phyloP scores from a whole-genome alignment of 2,888 invertebrate genomes.

The Atethmia centrago region DNA sequence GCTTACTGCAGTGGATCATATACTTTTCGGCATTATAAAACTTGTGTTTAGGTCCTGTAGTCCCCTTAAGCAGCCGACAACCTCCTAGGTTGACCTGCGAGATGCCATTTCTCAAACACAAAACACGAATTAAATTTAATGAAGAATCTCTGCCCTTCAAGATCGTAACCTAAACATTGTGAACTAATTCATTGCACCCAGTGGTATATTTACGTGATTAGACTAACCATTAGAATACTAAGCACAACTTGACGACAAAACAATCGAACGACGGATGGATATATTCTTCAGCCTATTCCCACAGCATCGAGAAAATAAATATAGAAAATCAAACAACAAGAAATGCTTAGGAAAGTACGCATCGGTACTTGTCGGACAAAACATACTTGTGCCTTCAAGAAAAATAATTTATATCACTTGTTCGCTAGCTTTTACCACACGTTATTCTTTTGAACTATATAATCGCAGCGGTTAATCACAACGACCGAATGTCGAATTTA shows the following conservation, averaged over 20 bases:
- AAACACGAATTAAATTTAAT: not conserved
- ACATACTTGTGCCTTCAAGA: conserved; percentile 41
- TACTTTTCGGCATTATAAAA: too few relatives aligned
- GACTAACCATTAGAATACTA: not conserved
- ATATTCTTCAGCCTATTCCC: conserved; percentile 10
- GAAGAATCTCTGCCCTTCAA: not conserved
- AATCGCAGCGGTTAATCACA: conserved; percentile 50
- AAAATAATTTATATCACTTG: conserved; percentile 54
- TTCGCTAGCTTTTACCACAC: conserved; percentile 36
- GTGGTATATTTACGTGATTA: too few relatives aligned
- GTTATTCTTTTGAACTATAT: conserved; percentile 40
- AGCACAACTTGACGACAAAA: not conserved
- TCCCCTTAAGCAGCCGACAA: too few relatives aligned
- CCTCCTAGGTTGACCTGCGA: too few relatives aligned
- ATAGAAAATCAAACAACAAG: conserved; percentile 49
- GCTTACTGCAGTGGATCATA: too few relatives aligned
- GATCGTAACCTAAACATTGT: not conserved
- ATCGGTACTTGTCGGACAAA: conserved; percentile 31
- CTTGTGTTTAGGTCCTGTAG: too few relatives aligned
- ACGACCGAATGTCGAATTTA: conserved; percentile 25
- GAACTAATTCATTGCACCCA: not conserved
- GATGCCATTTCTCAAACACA: too few relatives aligned
- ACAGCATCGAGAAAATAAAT: conserved; percentile 40
- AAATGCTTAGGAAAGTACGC: conserved; percentile 49
- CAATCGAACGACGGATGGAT: not conserved